Conservation (phyloP, 2,113 vertebrate genomes). For the Erythrocebus patas region DNA sequence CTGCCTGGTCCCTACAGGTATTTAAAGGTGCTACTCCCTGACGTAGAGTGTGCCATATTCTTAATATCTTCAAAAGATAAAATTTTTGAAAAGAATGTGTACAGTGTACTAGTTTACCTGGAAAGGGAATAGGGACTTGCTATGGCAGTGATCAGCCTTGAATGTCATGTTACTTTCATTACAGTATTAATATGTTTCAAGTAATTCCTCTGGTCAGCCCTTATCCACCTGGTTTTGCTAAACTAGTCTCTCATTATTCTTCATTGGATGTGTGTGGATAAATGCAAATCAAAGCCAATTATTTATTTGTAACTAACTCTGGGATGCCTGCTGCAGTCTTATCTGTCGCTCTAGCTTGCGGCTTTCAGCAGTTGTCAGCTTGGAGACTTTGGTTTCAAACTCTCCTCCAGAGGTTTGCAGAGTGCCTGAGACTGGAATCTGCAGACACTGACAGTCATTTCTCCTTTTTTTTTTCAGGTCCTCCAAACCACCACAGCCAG, state of each 20-base stretch:
- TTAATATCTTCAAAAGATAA: not conserved
- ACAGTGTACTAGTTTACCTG: not conserved
- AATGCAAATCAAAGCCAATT: conserved; percentile 11
- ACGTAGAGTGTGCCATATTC: not conserved
- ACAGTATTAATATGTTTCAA: not conserved
- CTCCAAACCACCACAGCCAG: conserved; percentile 97
- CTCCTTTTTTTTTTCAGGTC: conserved; percentile 85
- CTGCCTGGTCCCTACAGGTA: not conserved
- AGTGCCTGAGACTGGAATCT: not conserved
- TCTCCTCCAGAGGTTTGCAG: not conserved
- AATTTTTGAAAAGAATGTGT: not conserved
- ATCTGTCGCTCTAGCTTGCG: not conserved
- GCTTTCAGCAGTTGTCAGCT: not conserved
- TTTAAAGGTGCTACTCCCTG: not conserved
- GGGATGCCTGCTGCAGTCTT: not conserved
- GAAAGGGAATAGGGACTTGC: not conserved
- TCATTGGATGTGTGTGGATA: conserved; percentile 49
- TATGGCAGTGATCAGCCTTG: not conserved
- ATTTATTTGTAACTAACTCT: not conserved
- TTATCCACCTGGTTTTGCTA: conserved; percentile 54
- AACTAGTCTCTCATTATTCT: conserved; percentile 56
- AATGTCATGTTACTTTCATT: not conserved
- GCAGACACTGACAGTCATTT: conserved; percentile 3
- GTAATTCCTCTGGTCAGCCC: conserved; percentile 47
- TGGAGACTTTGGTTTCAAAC: not conserved